These are phyloP conservation scores for Archilochus colubris DNA, from an alignment of 2,113 vertebrate species.

Conservation along the genomic window DNA sequence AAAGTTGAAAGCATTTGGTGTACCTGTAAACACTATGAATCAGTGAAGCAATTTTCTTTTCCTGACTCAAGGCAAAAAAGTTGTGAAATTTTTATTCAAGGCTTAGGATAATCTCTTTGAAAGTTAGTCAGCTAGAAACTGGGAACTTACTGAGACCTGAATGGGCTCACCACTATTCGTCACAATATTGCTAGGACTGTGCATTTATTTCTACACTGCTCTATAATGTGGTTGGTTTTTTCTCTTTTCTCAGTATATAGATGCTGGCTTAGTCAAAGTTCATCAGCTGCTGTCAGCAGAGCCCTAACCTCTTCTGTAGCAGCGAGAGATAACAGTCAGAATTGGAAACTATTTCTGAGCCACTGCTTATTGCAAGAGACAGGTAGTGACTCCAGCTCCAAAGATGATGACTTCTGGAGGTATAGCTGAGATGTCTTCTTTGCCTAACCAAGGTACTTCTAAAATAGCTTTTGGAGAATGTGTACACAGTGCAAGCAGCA, in stretches of 20 bases:
- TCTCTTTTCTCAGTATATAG: neutral
- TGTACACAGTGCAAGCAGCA: neutral
- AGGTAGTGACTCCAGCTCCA: neutral
- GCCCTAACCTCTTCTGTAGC: neutral
- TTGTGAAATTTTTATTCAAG: neutral
- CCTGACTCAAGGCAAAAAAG: neutral
- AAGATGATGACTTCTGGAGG: neutral
- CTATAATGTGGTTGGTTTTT: neutral
- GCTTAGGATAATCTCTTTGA: neutral
- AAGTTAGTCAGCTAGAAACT: neutral
- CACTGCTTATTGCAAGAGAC: neutral
- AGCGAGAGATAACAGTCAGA: neutral
- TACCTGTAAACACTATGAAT: constrained; percentile 23
- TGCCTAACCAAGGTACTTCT: neutral
- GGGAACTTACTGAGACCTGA: neutral
- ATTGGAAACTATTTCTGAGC: neutral
- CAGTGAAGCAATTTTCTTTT: constrained; percentile 7
- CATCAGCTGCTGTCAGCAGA: neutral
- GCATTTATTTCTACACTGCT: neutral
- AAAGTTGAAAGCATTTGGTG: neutral
- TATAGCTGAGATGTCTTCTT: neutral
- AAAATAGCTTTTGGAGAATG: fast-evolving
- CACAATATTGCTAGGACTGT: neutral
- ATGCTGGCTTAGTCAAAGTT: neutral
- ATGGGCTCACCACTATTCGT: neutral